A percentile compares a stretch with the other conserved stretches of the same genome.
These are phyloP conservation scores for Toxostoma redivivum DNA, from an alignment of 2,113 vertebrate genomes.

Conservation along the genomic window DNA sequence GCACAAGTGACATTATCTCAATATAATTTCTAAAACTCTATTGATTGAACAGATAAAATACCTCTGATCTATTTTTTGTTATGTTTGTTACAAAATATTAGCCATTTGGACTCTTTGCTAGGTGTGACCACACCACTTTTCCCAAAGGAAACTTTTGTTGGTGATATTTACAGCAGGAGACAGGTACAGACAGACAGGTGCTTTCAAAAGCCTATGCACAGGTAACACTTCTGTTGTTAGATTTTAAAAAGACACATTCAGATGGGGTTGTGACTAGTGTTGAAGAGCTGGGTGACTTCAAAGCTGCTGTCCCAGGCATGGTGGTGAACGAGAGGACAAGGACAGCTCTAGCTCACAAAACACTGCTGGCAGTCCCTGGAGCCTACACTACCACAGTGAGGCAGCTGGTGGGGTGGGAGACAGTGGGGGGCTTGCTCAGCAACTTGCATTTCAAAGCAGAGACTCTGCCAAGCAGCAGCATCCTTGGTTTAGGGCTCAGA, in stretches of 20 bases:
- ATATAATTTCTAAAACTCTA: constrained; percentile 85
- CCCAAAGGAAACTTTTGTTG: constrained; percentile 59
- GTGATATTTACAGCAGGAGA: constrained; percentile 59
- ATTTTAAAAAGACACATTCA: constrained; percentile 53
- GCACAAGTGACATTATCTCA: constrained; percentile 72
- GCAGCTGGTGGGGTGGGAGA: constrained; percentile 15
- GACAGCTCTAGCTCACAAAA: constrained; percentile 22
- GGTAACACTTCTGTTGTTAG: constrained; percentile 35
- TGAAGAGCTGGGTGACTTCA: constrained; percentile 27
- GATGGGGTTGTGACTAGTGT: constrained; percentile 28
- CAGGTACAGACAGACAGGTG: constrained; percentile 53
- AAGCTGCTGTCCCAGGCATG: constrained; percentile 45
- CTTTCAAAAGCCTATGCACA: constrained; percentile 61
- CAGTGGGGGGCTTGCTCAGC: background rate
- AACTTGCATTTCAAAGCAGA: constrained; percentile 28
- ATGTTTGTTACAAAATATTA: constrained; percentile 80
- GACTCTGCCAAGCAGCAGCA: constrained; percentile 29
- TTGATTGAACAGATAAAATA: constrained; percentile 82
- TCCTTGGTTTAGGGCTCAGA: background rate
- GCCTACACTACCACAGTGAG: constrained; percentile 14
- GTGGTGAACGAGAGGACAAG: background rate
- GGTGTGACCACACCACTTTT: constrained; percentile 66
- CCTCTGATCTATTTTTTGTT: constrained; percentile 76
- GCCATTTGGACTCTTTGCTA: constrained; percentile 72
- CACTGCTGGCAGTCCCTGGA: constrained; percentile 4